Percentiles rank a stretch among this genome's conserved stretches.
These are phyloP conservation scores for Cryptus armator DNA, from an alignment of 2,888 invertebrate species.

Conservation along the genomic window DNA sequence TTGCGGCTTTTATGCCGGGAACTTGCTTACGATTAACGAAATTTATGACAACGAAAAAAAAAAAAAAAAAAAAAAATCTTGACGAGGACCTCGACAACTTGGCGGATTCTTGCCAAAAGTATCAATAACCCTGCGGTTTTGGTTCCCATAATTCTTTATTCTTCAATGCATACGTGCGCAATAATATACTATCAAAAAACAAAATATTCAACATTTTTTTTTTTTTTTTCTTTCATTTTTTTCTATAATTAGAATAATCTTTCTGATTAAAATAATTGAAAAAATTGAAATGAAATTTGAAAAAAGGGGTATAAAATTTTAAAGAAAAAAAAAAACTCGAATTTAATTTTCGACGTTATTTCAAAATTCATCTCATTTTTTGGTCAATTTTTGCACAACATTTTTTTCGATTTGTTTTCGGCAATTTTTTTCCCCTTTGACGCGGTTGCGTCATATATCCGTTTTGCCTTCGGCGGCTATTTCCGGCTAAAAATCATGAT, in stretches of 20 bases:
- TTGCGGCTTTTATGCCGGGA: conserved; percentile 5
- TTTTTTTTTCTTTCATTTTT: background rate
- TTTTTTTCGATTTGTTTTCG: too few relatives aligned
- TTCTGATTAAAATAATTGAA: too few relatives aligned
- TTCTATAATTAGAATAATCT: background rate
- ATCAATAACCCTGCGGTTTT: conserved; percentile 13
- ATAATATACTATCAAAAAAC: background rate
- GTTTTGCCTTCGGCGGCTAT: too few relatives aligned
- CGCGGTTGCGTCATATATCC: too few relatives aligned
- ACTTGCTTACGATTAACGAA: conserved; percentile 28
- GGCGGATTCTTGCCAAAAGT: conserved; percentile 31
- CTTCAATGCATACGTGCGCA: background rate
- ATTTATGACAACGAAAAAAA: conserved; percentile 30
- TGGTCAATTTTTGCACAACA: too few relatives aligned
- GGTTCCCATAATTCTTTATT: background rate
- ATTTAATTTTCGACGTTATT: too few relatives aligned
- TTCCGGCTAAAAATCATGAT: too few relatives aligned
- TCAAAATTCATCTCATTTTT: too few relatives aligned
- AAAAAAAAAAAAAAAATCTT: background rate
- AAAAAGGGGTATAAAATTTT: too few relatives aligned
- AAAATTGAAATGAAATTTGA: too few relatives aligned
- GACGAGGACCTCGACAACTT: background rate
- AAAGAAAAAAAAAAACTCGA: too few relatives aligned
- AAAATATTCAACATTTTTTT: background rate
- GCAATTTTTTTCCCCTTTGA: too few relatives aligned